A percentile compares a stretch with the other conserved stretches of the same genome.
phyloP scores from a whole-genome alignment of 2,888 invertebrate genomes.

The Sipha maydis region DNA sequence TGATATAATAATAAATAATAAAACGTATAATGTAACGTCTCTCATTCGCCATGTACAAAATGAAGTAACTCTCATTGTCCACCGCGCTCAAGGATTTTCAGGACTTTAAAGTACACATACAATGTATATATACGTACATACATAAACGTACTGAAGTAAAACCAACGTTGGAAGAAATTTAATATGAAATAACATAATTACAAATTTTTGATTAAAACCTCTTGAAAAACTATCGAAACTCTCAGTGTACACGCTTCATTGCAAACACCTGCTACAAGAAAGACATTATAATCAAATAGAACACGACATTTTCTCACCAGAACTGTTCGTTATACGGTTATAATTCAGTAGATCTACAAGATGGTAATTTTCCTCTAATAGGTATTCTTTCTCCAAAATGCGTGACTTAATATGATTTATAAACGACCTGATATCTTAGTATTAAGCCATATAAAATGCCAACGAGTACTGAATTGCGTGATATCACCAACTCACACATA shows the following conservation, averaged over 20 bases:
- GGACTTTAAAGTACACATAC: background rate
- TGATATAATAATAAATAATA: constrained; percentile 35
- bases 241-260: background rate
- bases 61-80: constrained; percentile 5
- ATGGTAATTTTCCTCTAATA: background rate
- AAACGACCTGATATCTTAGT: background rate
- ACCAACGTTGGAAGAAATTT: background rate
- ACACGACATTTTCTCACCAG: background rate
- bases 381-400: background rate
- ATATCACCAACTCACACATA: background rate
- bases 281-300: background rate
- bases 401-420: background rate
- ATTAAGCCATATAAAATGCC: background rate
- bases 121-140: background rate
- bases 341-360: background rate
- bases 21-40: constrained; percentile 66
- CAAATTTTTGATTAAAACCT: background rate
- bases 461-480: background rate
- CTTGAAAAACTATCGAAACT: background rate
- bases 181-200: background rate
- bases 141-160: background rate
- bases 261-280: background rate
- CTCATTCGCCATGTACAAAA: constrained; percentile 64
- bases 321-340: no score
- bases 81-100: constrained; percentile 29